These are phyloP conservation scores for Atopsyche davidsoni DNA, from an alignment of 1,140 invertebrate genomes.

Conservation along the genomic window DNA sequence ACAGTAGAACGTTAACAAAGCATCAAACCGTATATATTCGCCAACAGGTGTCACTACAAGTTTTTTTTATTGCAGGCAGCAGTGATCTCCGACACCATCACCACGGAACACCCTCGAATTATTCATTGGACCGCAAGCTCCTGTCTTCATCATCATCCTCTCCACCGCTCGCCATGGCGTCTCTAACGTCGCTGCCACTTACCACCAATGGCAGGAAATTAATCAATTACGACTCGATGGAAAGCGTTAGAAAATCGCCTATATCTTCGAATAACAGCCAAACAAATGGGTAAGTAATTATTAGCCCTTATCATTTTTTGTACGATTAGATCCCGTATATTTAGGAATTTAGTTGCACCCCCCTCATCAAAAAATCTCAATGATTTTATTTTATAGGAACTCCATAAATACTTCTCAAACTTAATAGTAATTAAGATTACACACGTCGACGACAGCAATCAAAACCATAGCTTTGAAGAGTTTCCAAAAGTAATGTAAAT, in stretches of 20 bases:
- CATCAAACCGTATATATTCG: too few species aligned
- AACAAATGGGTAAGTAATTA: conserved; percentile 28
- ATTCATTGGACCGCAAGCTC: conserved; percentile 45
- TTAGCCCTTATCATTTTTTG: too few species aligned
- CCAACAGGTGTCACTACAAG: too few species aligned
- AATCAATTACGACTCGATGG: conserved; percentile 45
- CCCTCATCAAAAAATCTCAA: too few species aligned
- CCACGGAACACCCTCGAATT: conserved; percentile 36
- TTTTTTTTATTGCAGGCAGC: conserved; percentile 53
- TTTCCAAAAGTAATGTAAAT: too few species aligned
- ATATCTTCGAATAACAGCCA: conserved; percentile 35
- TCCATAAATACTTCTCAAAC: too few species aligned
- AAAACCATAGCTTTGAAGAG: conserved; percentile 1
- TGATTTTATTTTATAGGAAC: too few species aligned
- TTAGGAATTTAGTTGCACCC: too few species aligned
- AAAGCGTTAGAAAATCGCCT: conserved; percentile 42
- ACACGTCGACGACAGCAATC: not conserved
- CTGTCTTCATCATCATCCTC: conserved; percentile 43
- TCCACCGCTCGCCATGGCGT: conserved; percentile 46
- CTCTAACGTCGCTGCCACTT: conserved; percentile 50
- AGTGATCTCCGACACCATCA: conserved; percentile 49
- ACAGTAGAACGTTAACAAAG: too few species aligned
- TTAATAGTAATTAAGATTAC: too few species aligned
- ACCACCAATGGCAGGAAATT: conserved; percentile 36
- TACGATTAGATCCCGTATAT: too few species aligned